Conservation (phyloP, 2,797 vertebrate species). For the Buphagus erythrorhynchus region DNA sequence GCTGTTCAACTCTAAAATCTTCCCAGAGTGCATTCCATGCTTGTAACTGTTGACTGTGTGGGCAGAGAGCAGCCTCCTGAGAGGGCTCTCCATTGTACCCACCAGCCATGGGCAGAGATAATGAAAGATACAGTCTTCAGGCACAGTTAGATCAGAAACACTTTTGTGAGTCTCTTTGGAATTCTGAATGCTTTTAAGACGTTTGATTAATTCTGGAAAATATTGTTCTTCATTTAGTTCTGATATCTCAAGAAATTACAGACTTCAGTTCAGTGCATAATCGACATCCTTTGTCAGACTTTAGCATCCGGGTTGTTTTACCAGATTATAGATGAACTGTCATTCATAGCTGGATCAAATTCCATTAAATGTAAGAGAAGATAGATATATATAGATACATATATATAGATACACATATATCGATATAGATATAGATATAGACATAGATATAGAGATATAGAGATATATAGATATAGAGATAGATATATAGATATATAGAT, state of each 20-base stretch:
- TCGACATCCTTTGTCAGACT: neutral
- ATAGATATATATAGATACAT: neutral
- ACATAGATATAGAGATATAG: no score
- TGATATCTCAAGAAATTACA: neutral
- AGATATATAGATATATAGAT: no score
- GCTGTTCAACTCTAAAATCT: neutral
- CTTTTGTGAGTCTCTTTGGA: neutral
- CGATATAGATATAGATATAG: no score
- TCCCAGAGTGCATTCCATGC: neutral
- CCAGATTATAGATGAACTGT: neutral
- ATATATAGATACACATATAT: no score
- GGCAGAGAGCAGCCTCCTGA: neutral
- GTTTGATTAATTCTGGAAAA: neutral
- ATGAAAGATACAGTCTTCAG: neutral
- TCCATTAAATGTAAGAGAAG: neutral
- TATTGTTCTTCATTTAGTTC: neutral
- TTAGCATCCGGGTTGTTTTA: neutral
- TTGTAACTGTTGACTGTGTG: neutral
- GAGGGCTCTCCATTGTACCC: neutral
- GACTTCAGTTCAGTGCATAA: neutral
- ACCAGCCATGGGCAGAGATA: accelerated
- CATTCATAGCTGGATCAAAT: neutral
- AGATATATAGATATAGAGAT: neutral
- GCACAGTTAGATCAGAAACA: neutral
- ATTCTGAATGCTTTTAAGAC: neutral